phyloP scores from a whole-genome alignment of 2,113 vertebrate species.

The Hoplias malabaricus region DNA sequence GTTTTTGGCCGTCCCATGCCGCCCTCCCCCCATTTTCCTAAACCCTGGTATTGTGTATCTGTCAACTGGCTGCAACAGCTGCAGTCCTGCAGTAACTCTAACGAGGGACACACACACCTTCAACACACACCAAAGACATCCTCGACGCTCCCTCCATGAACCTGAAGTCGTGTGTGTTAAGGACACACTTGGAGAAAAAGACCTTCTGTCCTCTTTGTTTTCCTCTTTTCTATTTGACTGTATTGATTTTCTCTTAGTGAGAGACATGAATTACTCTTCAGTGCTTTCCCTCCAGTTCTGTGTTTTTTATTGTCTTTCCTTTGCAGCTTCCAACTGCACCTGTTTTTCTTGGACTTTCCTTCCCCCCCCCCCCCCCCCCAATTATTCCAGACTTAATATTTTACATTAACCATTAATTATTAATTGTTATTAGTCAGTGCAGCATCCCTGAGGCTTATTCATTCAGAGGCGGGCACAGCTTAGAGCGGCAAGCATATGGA shows the following conservation, averaged over 20 bases:
- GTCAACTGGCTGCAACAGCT: constrained; percentile 39
- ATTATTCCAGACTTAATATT: constrained; percentile 38
- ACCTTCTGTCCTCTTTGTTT: background rate
- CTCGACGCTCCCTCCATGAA: background rate
- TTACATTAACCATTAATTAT: constrained; percentile 30
- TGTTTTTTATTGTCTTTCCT: background rate
- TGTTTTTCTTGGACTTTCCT: background rate
- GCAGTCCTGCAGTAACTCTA: constrained; percentile 37
- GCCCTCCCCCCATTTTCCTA: background rate
- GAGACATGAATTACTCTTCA: constrained; percentile 17
- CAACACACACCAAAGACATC: background rate
- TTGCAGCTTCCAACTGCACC: background rate
- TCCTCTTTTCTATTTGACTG: background rate
- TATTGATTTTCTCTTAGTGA: constrained; percentile 10
- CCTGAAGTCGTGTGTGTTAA: constrained; percentile 8
- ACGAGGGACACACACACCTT: constrained; percentile 26
- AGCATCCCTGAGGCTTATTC: background rate
- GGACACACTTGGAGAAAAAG: background rate
- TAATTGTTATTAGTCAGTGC: constrained; percentile 22
- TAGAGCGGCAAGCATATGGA: background rate
- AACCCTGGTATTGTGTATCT: constrained; percentile 35
- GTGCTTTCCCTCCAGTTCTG: background rate
- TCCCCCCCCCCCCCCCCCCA: too few relatives aligned
- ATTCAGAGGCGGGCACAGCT: constrained; percentile 4
- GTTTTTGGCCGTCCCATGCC: background rate